Evolutionary conservation across 2,888 invertebrate genomes (phyloP).

Genomic region (Agrenia bidenticulata): DNA sequence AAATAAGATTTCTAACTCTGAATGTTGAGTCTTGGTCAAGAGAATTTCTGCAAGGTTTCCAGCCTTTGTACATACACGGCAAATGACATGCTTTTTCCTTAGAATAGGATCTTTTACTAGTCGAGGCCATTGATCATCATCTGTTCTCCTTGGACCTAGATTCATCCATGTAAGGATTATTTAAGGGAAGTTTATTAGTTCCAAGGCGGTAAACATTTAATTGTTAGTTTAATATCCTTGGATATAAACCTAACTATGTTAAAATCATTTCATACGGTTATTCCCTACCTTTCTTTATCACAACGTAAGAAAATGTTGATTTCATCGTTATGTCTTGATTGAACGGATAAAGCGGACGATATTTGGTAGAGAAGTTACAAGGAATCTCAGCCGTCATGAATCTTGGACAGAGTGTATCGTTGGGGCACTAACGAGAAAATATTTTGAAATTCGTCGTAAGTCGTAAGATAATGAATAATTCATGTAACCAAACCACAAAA

Average conservation of each 20-base stretch:
- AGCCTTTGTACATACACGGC: constrained; percentile 72
- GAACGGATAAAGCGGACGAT: constrained; percentile 60
- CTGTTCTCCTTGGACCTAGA: constrained; percentile 59
- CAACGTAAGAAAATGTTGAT: constrained; percentile 75
- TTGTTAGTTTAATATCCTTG: too few species aligned
- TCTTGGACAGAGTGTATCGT: constrained; percentile 76
- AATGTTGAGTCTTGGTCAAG: constrained; percentile 73
- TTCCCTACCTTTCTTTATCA: constrained; percentile 77
- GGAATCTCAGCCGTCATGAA: constrained; percentile 66
- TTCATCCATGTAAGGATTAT: constrained; percentile 16
- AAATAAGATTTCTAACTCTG: constrained; percentile 61
- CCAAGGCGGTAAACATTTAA: too few species aligned
- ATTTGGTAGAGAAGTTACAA: constrained; percentile 74
- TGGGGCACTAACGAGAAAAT: constrained; percentile 69
- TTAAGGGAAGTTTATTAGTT: too few species aligned
- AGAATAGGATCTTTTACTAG: constrained; percentile 71
- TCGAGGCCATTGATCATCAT: constrained; percentile 73
- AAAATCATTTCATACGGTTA: too few species aligned
- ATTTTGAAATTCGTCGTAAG: constrained; percentile 14
- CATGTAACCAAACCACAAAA: too few species aligned
- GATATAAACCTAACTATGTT: too few species aligned
- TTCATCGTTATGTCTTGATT: constrained; percentile 57
- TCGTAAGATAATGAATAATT: background rate
- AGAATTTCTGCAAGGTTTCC: constrained; percentile 75
- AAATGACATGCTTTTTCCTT: constrained; percentile 71